Evolutionary conservation across 2,113 vertebrate species (phyloP).

Genomic region (Leuciscus idus): DNA sequence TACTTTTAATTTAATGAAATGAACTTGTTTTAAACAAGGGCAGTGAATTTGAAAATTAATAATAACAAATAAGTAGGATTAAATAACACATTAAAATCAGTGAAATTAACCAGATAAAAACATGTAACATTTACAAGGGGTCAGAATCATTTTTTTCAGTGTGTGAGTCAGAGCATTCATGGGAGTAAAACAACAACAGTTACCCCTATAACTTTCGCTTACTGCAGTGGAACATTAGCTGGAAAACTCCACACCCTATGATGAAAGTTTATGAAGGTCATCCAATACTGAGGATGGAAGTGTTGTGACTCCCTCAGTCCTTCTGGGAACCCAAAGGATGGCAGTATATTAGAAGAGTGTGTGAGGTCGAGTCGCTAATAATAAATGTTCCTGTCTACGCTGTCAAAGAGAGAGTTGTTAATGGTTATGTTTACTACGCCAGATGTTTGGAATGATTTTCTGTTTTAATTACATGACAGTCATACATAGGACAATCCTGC

Average conservation of each 20-base stretch:
- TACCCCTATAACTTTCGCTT: neutral
- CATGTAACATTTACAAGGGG: too few species aligned
- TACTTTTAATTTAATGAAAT: too few species aligned
- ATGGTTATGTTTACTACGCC: conserved; percentile 54
- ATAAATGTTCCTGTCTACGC: conserved; percentile 27
- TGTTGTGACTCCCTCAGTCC: neutral
- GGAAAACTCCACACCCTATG: conserved; percentile 10
- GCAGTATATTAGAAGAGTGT: neutral
- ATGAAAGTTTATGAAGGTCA: neutral
- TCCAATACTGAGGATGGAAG: neutral
- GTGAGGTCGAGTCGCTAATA: neutral
- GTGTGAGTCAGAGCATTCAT: neutral
- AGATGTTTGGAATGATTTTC: conserved; percentile 42
- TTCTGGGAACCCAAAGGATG: neutral
- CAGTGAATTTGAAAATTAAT: too few species aligned
- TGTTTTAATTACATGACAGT: conserved; percentile 47
- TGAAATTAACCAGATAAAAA: too few species aligned
- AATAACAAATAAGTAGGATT: too few species aligned
- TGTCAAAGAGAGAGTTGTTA: conserved; percentile 43
- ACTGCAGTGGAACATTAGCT: neutral
- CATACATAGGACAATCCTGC: conserved; percentile 22
- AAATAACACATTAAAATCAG: too few species aligned
- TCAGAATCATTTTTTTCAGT: too few species aligned
- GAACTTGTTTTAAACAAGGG: too few species aligned
- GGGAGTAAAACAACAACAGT: neutral